Percentiles rank a stretch among this genome's conserved stretches.
These are phyloP conservation scores for Vireo altiloquus DNA, from an alignment of 2,113 vertebrate species.

Conservation along the genomic window DNA sequence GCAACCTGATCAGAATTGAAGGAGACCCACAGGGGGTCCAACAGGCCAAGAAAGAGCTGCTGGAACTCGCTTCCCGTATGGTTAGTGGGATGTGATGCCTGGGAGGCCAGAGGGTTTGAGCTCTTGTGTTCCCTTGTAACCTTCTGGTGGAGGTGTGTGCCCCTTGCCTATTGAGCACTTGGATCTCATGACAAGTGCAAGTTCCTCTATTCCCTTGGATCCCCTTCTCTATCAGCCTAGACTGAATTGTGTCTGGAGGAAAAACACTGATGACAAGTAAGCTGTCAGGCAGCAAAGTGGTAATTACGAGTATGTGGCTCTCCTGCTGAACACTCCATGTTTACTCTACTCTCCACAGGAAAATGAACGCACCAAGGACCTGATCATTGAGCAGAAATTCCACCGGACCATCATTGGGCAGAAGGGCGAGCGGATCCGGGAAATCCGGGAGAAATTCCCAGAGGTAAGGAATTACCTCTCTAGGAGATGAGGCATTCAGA, in stretches of 20 bases:
- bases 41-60: conserved; percentile 96
- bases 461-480: conserved; percentile 79
- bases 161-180: neutral
- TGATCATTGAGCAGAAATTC: conserved; percentile 98
- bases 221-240: neutral
- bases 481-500: neutral
- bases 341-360: conserved; percentile 72
- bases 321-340: neutral
- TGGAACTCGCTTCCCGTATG: conserved; percentile 98
- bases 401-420: conserved; percentile 98
- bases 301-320: neutral
- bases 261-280: neutral
- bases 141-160: neutral
- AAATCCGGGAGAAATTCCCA: conserved; percentile 96
- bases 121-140: neutral
- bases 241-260: neutral
- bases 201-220: neutral
- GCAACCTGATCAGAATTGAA: conserved; percentile 95
- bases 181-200: neutral
- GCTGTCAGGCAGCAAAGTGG: neutral
- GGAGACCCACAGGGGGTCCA: conserved; percentile 97
- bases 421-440: conserved; percentile 96
- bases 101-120: neutral
- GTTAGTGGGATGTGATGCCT: conserved; percentile 62
- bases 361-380: conserved; percentile 98